phyloP scores from a whole-genome alignment of 1,140 invertebrate species.

The Philopotamus ludificatus region DNA sequence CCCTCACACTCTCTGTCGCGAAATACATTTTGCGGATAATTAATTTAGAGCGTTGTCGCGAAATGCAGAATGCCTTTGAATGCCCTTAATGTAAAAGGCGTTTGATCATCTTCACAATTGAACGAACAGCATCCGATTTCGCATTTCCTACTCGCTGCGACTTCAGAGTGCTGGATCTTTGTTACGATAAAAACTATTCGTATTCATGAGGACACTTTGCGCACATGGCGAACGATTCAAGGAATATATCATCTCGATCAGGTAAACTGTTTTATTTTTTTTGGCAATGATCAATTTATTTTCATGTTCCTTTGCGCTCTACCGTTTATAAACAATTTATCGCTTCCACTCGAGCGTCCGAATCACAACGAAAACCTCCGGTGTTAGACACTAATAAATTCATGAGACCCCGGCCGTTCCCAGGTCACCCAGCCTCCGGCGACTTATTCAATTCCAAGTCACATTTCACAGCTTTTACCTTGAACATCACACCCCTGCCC shows the following conservation, averaged over 20 bases:
- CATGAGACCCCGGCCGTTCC: neutral
- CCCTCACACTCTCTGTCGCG: conserved; percentile 5
- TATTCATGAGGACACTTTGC: no score
- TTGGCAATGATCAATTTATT: no score
- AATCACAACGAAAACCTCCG: neutral
- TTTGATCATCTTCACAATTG: conserved; percentile 1
- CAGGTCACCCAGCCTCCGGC: neutral
- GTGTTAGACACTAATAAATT: neutral
- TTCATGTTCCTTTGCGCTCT: no score
- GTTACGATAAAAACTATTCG: no score
- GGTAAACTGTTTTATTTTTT: no score
- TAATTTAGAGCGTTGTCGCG: conserved; percentile 28
- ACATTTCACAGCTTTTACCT: conserved; percentile 21
- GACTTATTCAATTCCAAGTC: conserved; percentile 18
- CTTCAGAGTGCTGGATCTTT: no score
- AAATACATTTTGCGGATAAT: conserved; percentile 26
- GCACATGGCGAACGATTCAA: no score
- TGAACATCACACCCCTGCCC: neutral
- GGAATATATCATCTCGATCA: no score
- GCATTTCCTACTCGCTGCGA: no score
- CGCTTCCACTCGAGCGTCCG: neutral
- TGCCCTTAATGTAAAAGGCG: neutral
- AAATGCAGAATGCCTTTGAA: conserved; percentile 14
- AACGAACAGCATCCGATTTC: neutral
- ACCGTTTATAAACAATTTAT: no score